These are phyloP conservation scores for Morpho helenor DNA, from an alignment of 2,888 invertebrate species.

Conservation along the genomic window DNA sequence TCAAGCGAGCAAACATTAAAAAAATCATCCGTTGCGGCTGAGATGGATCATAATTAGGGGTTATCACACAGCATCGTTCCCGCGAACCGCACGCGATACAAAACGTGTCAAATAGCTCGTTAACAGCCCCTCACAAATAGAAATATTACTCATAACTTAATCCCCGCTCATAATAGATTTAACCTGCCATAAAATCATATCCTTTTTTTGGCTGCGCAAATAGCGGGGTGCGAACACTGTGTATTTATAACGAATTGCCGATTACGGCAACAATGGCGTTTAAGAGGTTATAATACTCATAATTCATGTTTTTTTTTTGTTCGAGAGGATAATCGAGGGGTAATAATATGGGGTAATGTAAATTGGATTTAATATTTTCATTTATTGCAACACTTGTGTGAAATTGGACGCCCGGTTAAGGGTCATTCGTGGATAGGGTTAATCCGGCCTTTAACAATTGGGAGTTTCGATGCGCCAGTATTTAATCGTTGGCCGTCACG, in stretches of 20 bases:
- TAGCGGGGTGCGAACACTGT: slow-evolving; percentile 58
- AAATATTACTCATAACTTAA: slow-evolving; percentile 76
- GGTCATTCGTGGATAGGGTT: slow-evolving; percentile 59
- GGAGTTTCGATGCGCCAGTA: slow-evolving; percentile 17
- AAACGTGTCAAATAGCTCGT: slow-evolving; percentile 72
- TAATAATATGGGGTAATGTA: slow-evolving; percentile 48
- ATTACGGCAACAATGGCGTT: slow-evolving; percentile 63
- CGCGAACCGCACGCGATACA: slow-evolving; percentile 58
- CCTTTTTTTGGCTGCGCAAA: slow-evolving; percentile 59
- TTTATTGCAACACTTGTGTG: slow-evolving; percentile 72
- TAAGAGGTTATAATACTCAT: slow-evolving; percentile 72
- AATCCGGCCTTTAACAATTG: slow-evolving; percentile 40
- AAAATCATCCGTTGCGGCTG: slow-evolving; percentile 28
- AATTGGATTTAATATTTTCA: slow-evolving; percentile 78
- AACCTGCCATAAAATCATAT: slow-evolving; percentile 78
- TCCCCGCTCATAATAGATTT: slow-evolving; percentile 74
- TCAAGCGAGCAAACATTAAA: slow-evolving; percentile 64
- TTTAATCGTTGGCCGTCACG: slow-evolving; percentile 19
- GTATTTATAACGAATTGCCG: slow-evolving; percentile 62
- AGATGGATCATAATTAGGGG: slow-evolving; percentile 50
- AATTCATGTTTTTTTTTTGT: slow-evolving; percentile 60
- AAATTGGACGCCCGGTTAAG: slow-evolving; percentile 73
- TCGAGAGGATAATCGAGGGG: slow-evolving; percentile 65
- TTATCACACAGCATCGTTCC: slow-evolving; percentile 38
- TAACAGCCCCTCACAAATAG: slow-evolving; percentile 70